Evolutionary conservation across 2,113 vertebrate genomes (phyloP), one percentile per base, ranked within the genome.

Genomic region (Ceratotherium simum): DNA sequence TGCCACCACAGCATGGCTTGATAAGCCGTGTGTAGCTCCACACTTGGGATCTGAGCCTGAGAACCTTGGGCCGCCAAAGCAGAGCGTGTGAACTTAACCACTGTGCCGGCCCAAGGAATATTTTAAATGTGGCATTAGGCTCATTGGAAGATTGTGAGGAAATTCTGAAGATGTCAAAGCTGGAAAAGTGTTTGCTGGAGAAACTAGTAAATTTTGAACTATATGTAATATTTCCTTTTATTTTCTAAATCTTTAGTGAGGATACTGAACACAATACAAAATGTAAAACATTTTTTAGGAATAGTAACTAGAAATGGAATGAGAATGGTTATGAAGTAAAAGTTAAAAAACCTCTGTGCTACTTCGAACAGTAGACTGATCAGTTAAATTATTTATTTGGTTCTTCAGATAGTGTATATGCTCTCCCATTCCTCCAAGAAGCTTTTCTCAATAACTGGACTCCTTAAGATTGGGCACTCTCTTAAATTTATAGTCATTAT

Each of bases 211-310:
- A 80, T 72, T 95, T 64, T 86, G 42, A 86, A 29, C 6, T 86
- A 25, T 31, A 70, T 70, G 33, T 95, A 23, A 46, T n/a, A 33
- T 16, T 79, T 13, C 23, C 54, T 87, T 81, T 93, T 33, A 54
- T 89, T 96, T 91, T 51, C 25, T 91, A 73, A 83, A 88, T 33
- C 21, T 86, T 86, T 81, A 86, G 16, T 86, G 73, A 87, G 54
- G 5, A 81, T 93, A 56, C 31, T 80, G 20, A 60, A 69, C 65
- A 65, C 5, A 85, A 11, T 65, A 81, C 31, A 58, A 81, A 81
- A n/a, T 79, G 25, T 69, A 33, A 90, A 73, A 46, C 39, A 36
- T 93, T 70, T 70, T 87, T 91, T 11, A 97, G 29, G n/a, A 69
- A 42, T 56, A 51, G 27, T 58, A n/a, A 16, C 56, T 69, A 3